Percentiles rank a stretch among this genome's conserved stretches.
These are phyloP conservation scores for Tubulanus polymorphus DNA, from an alignment of 2,888 invertebrate genomes.

Conservation along the genomic window DNA sequence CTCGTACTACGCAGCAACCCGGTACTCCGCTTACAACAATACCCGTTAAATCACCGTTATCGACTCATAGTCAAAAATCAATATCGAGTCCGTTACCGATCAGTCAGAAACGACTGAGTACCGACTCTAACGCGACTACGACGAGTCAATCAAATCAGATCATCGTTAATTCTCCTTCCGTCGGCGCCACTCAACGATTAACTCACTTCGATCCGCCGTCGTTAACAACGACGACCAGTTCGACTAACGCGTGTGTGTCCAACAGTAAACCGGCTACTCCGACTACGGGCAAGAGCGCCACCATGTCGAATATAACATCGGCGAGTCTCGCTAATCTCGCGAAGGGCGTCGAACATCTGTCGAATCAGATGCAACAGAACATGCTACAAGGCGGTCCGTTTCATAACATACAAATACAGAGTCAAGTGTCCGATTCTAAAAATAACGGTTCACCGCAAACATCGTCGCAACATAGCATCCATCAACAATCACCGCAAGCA, in stretches of 20 bases:
- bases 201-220: constrained; percentile 41
- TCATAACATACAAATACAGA: constrained; percentile 52
- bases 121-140: neutral
- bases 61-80: constrained; percentile 42
- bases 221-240: constrained; percentile 5
- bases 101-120: constrained; percentile 27
- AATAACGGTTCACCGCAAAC: constrained; percentile 7
- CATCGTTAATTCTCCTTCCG: constrained; percentile 34
- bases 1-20: neutral
- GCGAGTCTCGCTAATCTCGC: constrained; percentile 51
- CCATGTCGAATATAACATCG: constrained; percentile 50
- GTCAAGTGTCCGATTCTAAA: constrained; percentile 27
- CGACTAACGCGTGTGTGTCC: too few relatives aligned
- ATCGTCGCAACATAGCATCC: constrained; percentile 22
- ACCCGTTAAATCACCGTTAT: constrained; percentile 29
- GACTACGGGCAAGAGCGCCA: constrained; percentile 27
- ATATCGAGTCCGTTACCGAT: constrained; percentile 32
- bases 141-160: constrained; percentile 2
- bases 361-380: constrained; percentile 51
- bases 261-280: constrained; percentile 23
- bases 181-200: constrained; percentile 30
- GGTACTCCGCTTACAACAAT: constrained; percentile 22
- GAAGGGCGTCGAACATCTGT: constrained; percentile 51
- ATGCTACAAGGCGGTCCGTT: constrained; percentile 54
- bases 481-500: constrained; percentile 12